These are phyloP conservation scores for Ptilodon capucinus DNA, from an alignment of 2,888 invertebrate species.

Conservation along the genomic window DNA sequence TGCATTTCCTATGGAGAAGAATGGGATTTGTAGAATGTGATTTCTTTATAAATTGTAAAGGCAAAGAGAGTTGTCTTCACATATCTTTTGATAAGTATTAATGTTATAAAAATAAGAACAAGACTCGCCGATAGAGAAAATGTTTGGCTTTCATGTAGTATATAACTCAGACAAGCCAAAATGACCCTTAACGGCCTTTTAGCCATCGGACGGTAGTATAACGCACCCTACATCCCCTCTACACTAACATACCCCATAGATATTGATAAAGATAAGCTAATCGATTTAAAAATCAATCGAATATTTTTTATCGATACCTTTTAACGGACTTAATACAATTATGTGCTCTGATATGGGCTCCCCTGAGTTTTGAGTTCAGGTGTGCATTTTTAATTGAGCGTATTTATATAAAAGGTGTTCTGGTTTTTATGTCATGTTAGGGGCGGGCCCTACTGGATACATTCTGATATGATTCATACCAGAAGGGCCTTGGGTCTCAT, in stretches of 20 bases:
- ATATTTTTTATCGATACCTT: constrained; percentile 45
- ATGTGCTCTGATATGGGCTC: constrained; percentile 48
- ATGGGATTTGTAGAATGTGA: too few species aligned
- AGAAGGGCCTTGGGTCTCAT: not conserved
- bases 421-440: constrained; percentile 30
- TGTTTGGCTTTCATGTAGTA: too few species aligned
- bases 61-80: too few species aligned
- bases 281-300: constrained; percentile 62
- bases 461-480: too few species aligned
- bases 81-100: too few species aligned
- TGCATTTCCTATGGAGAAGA: too few species aligned
- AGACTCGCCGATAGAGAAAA: too few species aligned
- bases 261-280: constrained; percentile 72
- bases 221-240: constrained; percentile 4
- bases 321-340: constrained; percentile 50
- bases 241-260: constrained; percentile 25
- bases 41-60: too few species aligned
- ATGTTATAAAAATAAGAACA: too few species aligned
- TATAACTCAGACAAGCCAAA: too few species aligned
- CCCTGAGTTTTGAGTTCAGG: constrained; percentile 33
- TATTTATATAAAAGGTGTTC: constrained; percentile 39
- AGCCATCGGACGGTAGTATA: not conserved
- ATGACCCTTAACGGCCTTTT: too few species aligned
- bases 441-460: constrained; percentile 31
- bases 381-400: constrained; percentile 36